Percentiles rank a stretch among this genome's conserved stretches.
phyloP scores from a whole-genome alignment of 1,140 invertebrate genomes.

The Leptopilina boulardi region DNA sequence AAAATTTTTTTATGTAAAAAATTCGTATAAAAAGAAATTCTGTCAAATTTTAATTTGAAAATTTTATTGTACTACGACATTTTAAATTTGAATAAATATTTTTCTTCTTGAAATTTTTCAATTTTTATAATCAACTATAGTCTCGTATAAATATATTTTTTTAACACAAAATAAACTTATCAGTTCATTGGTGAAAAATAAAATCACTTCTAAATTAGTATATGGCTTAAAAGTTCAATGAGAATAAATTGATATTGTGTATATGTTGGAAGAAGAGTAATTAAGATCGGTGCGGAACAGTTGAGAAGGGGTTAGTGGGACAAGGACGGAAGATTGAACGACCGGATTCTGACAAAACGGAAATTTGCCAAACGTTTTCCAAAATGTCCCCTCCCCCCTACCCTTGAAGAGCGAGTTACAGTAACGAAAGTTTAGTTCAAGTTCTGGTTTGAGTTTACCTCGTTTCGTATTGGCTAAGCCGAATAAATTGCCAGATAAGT shows the following conservation, averaged over 20 bases:
- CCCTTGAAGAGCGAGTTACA: constrained; percentile 45
- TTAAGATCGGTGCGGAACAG: constrained; percentile 34
- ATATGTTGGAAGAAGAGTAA: neutral
- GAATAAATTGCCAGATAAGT: constrained; percentile 45
- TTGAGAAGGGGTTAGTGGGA: constrained; percentile 50
- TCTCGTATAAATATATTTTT: too few relatives aligned
- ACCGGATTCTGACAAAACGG: constrained; percentile 29
- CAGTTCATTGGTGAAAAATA: too few relatives aligned
- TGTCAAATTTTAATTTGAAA: too few relatives aligned
- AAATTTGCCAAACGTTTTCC: constrained; percentile 46
- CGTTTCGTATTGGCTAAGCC: constrained; percentile 32
- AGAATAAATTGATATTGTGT: neutral
- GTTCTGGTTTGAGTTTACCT: constrained; percentile 7
- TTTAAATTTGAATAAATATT: too few relatives aligned
- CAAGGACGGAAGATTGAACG: constrained; percentile 41
- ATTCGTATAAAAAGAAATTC: too few relatives aligned
- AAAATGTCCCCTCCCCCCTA: constrained; percentile 2
- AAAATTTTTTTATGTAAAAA: too few relatives aligned
- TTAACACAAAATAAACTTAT: too few relatives aligned
- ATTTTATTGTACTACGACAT: too few relatives aligned
- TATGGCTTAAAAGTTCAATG: neutral
- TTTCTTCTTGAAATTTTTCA: too few relatives aligned
- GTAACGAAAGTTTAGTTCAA: constrained; percentile 10
- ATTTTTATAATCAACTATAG: too few relatives aligned
- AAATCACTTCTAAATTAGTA: neutral